Evolutionary conservation across 2,888 invertebrate species (phyloP).

Genomic region (Erebia ligea): DNA sequence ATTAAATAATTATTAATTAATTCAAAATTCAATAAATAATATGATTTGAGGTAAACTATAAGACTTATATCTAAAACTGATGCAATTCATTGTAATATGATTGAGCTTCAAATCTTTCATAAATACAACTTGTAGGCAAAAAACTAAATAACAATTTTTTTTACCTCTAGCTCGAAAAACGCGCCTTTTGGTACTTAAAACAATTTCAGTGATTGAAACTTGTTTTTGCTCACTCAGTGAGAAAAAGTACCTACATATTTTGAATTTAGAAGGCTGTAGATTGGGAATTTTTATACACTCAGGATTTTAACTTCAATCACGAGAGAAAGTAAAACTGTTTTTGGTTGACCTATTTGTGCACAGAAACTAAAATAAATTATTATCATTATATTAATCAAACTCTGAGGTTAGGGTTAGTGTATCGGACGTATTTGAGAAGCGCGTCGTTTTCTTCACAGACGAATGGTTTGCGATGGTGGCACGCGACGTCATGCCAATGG

Average conservation of each 20-base stretch:
- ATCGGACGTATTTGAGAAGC: conserved; percentile 92
- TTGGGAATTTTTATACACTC: no score
- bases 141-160: no score
- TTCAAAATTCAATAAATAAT: conserved; percentile 48
- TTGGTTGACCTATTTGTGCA: neutral
- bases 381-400: conserved; percentile 70
- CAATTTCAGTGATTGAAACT: no score
- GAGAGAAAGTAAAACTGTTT: neutral
- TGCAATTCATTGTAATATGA: neutral
- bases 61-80: conserved; percentile 35
- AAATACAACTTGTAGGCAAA: no score
- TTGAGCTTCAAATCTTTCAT: no score
- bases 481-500: conserved; percentile 96
- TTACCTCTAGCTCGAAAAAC: no score
- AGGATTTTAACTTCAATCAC: no score
- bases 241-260: no score
- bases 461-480: conserved; percentile 94
- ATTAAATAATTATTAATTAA: conserved; percentile 35
- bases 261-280: neutral
- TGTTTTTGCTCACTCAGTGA: no score
- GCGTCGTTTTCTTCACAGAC: conserved; percentile 95
- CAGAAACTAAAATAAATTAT: neutral
- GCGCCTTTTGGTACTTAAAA: no score
- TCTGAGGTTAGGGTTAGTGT: conserved; percentile 90
- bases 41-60: conserved; percentile 48